Conservation (phyloP, 2,888 invertebrate genomes). For the Agrilus mali region DNA sequence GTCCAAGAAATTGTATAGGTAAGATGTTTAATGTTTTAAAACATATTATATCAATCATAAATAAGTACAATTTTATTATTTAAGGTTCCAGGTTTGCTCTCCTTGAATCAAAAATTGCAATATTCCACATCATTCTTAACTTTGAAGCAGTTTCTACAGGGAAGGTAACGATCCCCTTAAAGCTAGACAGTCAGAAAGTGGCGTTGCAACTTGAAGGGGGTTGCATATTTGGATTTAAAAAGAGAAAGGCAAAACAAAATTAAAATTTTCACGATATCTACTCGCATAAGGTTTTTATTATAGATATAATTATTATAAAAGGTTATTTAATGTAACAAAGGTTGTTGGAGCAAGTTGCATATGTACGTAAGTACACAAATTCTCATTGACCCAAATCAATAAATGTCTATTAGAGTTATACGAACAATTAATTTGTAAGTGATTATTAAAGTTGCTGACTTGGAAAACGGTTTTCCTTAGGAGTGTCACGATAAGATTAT, state of each 20-base stretch:
- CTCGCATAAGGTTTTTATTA: no score
- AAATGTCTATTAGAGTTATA: no score
- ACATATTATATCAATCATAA: neutral
- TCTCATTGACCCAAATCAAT: no score
- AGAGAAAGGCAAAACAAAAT: neutral
- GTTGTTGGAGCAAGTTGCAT: no score
- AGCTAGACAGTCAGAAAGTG: slow-evolving; percentile 4
- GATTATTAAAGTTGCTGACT: no score
- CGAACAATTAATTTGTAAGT: no score
- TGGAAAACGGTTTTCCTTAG: no score
- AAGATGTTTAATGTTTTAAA: neutral
- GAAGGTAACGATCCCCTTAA: slow-evolving; percentile 32
- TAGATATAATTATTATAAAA: no score
- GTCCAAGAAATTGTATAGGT: slow-evolving; percentile 30
- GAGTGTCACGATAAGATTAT: no score
- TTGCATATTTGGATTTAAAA: slow-evolving; percentile 6
- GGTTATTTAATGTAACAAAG: no score
- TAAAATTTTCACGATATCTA: no score
- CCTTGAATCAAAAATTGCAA: slow-evolving; percentile 31
- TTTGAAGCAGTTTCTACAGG: slow-evolving; percentile 29
- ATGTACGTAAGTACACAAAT: no score
- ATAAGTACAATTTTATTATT: slow-evolving; percentile 6
- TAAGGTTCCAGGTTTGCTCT: slow-evolving; percentile 35
- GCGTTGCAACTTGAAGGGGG: slow-evolving; percentile 3
- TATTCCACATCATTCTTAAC: slow-evolving; percentile 29